Evolutionary conservation across 1,140 invertebrate species (phyloP).

Genomic region (Matsumurasca onukii): DNA sequence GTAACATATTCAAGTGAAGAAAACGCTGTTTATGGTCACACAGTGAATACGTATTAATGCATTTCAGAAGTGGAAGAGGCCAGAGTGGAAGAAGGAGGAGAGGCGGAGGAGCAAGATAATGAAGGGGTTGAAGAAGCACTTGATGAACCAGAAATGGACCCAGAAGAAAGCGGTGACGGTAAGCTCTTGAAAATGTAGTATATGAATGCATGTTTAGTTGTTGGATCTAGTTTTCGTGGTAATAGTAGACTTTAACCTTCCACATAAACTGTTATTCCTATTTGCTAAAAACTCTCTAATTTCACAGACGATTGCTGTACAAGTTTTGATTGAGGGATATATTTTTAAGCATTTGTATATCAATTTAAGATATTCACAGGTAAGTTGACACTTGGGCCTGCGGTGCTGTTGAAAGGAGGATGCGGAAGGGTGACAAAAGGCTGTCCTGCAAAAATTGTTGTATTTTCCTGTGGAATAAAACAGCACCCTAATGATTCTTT

Average conservation of each 20-base stretch:
- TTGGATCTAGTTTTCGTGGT: neutral
- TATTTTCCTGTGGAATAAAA: too few species aligned
- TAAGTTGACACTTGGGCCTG: too few species aligned
- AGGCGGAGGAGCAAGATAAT: slow-evolving; percentile 30
- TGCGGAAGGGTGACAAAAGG: too few species aligned
- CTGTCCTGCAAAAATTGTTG: too few species aligned
- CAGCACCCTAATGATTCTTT: too few species aligned
- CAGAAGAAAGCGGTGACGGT: slow-evolving; percentile 34
- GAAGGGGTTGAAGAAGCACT: neutral
- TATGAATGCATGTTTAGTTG: neutral
- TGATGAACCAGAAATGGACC: slow-evolving; percentile 33
- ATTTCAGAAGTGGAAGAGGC: slow-evolving; percentile 23
- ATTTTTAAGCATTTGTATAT: neutral
- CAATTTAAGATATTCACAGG: neutral
- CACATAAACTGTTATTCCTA: neutral
- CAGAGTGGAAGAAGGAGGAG: slow-evolving; percentile 13
- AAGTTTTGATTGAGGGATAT: neutral
- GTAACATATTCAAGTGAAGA: neutral
- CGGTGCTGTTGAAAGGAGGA: too few species aligned
- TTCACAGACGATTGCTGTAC: neutral
- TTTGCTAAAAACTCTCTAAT: neutral
- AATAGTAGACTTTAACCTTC: neutral
- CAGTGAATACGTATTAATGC: too few species aligned
- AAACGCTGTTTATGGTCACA: slow-evolving; percentile 5
- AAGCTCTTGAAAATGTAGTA: neutral